Conservation (phyloP, 2,888 invertebrate species). For the Dynastes tityus region DNA sequence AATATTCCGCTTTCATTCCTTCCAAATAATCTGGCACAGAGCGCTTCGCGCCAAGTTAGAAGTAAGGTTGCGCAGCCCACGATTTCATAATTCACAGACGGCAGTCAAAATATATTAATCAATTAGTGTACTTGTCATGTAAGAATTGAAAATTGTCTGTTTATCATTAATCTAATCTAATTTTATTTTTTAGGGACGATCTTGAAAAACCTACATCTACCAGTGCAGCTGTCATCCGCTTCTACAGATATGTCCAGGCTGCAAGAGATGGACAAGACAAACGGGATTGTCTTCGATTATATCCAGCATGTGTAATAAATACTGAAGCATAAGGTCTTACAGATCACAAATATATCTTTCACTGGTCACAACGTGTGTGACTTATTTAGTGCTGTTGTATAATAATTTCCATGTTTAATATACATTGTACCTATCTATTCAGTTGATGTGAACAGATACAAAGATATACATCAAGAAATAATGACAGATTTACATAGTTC, state of each 20-base stretch:
- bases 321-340: slow-evolving; percentile 70
- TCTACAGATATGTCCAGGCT: slow-evolving; percentile 85
- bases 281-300: slow-evolving; percentile 80
- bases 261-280: slow-evolving; percentile 89
- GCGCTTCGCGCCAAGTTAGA: too few relatives aligned
- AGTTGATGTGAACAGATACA: neutral
- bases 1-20: too few relatives aligned
- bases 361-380: neutral
- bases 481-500: neutral
- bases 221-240: slow-evolving; percentile 81
- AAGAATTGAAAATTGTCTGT: too few relatives aligned
- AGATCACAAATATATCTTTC: neutral
- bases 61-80: too few relatives aligned
- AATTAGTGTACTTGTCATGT: too few relatives aligned
- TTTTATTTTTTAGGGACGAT: slow-evolving; percentile 77
- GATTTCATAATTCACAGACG: too few relatives aligned
- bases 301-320: slow-evolving; percentile 80
- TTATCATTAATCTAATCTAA: too few relatives aligned
- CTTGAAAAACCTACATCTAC: slow-evolving; percentile 78
- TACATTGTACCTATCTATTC: neutral
- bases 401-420: neutral
- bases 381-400: neutral
- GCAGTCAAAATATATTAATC: too few relatives aligned
- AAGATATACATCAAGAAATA: neutral
- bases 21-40: too few relatives aligned